Base-by-base conservation (phyloP, 1,140 invertebrate genomes). In the Aphidius ervi region DNA sequence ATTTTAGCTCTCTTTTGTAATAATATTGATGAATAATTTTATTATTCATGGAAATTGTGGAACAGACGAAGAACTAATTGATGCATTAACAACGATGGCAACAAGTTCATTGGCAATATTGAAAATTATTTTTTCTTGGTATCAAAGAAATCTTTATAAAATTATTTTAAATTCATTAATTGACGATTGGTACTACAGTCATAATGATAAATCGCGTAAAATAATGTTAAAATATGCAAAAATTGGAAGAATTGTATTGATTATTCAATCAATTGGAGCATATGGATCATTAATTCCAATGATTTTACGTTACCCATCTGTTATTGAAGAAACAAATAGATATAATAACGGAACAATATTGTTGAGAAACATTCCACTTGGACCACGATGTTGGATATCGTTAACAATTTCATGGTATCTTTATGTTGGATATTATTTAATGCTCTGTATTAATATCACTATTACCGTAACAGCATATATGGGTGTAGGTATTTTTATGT, bases 1-100 rank as follows among this genome's bases (percentile, higher is more conserved):
- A 16, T 16, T 16, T 16, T 31, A 31, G 23, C 4, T 31, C 1
- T 31, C 23, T 3, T 2, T 31, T 31, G 23, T 31, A 31, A 31
- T 31, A 31, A 31, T 31, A 37, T 40, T 64, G 7, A 53, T 49
- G 9, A 43, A 58, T 23, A 53, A 62, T 39, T 7, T 64, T 6
- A n/a, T 57, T n/a, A 43, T 42, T 3, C 20, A 46, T 5, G 57
- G 56, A 6, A 61, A 62, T 20, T 64, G 63, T 46, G 59, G 56
- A 8, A n/a, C 46, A 1, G 9, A 52, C 8, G 55, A 53, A 31
- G 56, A 64, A 23, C 7, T 58, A 5, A 52, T 62, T 8, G 58
- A 61, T 56, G 57, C 56, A 9, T 23, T 62, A 43, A 61, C 46
- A 42, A 10, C 59, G 0, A 49, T 56, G 4, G 41, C 43, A 4